A percentile compares a stretch with the other conserved stretches of the same genome.
Conservation (phyloP, 2,888 invertebrate species). For the Micoletzkya japonica region DNA sequence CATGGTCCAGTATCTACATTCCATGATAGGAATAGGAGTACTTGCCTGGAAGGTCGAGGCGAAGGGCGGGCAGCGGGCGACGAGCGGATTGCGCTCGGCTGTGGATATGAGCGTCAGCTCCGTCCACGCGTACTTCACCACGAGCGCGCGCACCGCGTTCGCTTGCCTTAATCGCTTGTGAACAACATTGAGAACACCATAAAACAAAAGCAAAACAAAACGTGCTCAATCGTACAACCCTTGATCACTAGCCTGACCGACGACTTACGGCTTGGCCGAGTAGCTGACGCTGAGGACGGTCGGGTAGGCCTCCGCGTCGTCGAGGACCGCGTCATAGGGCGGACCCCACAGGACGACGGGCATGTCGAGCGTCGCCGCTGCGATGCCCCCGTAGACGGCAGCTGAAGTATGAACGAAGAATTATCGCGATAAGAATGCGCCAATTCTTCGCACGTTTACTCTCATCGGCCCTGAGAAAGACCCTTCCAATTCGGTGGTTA, state of each 20-base stretch:
- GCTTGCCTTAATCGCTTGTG: conserved; percentile 1
- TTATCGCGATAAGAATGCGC: no score
- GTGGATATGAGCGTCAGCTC: conserved; percentile 18
- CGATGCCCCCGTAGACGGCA: conserved; percentile 26
- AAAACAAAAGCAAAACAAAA: neutral
- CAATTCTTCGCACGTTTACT: no score
- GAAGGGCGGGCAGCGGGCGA: neutral
- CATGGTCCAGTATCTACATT: no score
- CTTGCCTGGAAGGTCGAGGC: neutral
- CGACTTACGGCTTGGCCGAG: conserved; percentile 39
- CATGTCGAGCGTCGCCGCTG: conserved; percentile 39
- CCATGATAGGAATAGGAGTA: neutral
- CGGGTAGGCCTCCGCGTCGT: conserved; percentile 38
- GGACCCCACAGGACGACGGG: conserved; percentile 47
- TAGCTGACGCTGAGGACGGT: conserved; percentile 39
- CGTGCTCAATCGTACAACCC: neutral
- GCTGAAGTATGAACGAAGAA: no score
- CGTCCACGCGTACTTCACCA: conserved; percentile 7
- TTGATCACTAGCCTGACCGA: neutral
- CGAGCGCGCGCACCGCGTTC: neutral
- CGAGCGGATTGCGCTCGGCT: neutral
- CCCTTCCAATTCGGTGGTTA: no score
- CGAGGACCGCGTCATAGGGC: conserved; percentile 36
- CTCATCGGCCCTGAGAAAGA: no score
- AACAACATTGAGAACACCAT: neutral